A percentile compares a stretch with the other conserved stretches of the same genome.
Conservation (phyloP, 2,113 vertebrate genomes). For the Aegotheles bennettii region DNA sequence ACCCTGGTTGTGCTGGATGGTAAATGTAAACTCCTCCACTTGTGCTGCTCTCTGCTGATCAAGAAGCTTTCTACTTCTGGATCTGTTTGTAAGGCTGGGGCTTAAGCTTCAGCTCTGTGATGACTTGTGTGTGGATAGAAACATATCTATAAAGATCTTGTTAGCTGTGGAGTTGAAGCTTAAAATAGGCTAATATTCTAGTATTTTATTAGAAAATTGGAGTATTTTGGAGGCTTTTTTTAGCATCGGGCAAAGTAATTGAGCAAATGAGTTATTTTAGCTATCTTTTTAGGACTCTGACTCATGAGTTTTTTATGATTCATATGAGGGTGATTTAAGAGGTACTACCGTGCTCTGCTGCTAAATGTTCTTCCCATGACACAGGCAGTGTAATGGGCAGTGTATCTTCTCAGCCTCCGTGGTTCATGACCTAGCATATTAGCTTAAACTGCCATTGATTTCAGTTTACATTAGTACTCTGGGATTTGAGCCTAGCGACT, state of each 20-base stretch:
- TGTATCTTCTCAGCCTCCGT: not conserved
- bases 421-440: not conserved
- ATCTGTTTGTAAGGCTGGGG: not conserved
- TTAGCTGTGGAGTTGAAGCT: not conserved
- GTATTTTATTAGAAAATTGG: not conserved
- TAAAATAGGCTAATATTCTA: not conserved
- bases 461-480: not conserved
- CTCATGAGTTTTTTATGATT: not conserved
- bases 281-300: constrained; percentile 5
- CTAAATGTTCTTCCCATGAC: not conserved
- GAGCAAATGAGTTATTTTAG: not conserved
- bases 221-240: constrained; percentile 2
- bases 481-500: not conserved
- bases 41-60: not conserved
- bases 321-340: not conserved
- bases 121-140: not conserved
- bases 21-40: not conserved
- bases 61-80: not conserved
- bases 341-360: not conserved
- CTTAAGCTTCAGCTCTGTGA: not conserved
- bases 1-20: not conserved
- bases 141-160: not conserved
- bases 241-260: not conserved
- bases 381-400: not conserved
- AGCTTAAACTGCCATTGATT: not conserved